Base-by-base conservation (phyloP, 2,888 invertebrate species). In the Copidosoma aretas region DNA sequence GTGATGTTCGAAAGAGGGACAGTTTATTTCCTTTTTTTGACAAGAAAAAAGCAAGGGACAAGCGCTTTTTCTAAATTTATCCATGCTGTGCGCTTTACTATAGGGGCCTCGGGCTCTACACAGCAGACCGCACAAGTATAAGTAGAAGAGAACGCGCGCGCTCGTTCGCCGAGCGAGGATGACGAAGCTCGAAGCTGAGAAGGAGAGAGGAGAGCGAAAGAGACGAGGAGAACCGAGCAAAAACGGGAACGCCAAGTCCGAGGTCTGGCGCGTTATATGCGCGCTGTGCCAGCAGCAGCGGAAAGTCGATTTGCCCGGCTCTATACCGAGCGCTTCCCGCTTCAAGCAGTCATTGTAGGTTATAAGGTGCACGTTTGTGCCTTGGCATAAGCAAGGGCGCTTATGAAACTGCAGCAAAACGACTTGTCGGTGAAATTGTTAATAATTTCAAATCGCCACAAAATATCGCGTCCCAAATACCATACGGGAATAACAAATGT, bases 181-280 rank as follows among this genome's bases (percentile, higher is more conserved):
- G 67, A 71, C 61, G 58, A 53, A 64, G 67, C 68, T 65, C 39
- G 32, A 62, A 52, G 58, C 19, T 12, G 39, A 62, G 43, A 52
- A 46, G 46, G 65, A 60, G n/a, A 17, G 22, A 21, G 43, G 25
- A 21, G 52, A 10, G n/a, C 10, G 51, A 61, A n/a, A 17, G 62
- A 52, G 73, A 72, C 68, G 71, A 72, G 66, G 74, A 65, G 70
- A 71, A 70, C 71, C 71, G 73, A 75, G 72, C 70, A 76, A 78
- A 78, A 78, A 74, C 76, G 74, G 73, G 71, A 70, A 74, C 73
- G 75, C 67, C 65, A 64, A 64, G 68, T 72, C 67, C 73, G 65
- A 72, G 72, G 72, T 67, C 67, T 71, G 73, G 43, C 75, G 67
- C 71, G 72, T 71, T 67, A 66, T 71, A 46, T 46, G 43, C 4